These are phyloP conservation scores for Danaus chrysippus DNA, from an alignment of 2,888 invertebrate species.

Conservation along the genomic window DNA sequence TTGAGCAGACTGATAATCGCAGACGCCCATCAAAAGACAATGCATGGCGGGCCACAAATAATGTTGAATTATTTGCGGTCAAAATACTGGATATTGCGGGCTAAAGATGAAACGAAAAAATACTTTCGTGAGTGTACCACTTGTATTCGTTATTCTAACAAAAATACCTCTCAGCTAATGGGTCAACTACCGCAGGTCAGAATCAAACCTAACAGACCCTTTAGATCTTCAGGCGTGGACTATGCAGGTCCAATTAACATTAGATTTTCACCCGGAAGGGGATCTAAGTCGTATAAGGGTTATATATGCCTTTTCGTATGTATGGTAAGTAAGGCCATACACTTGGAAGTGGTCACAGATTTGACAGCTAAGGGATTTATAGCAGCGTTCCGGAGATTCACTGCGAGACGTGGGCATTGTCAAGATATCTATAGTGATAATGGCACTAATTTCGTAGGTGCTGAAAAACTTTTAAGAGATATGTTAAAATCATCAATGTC, in stretches of 20 bases:
- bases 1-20: conserved; percentile 26
- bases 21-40: conserved; percentile 27
- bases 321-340: conserved; percentile 31
- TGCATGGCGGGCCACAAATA: conserved; percentile 37
- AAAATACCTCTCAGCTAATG: conserved; percentile 22
- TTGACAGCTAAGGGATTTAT: conserved; percentile 35
- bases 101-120: conserved; percentile 18
- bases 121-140: conserved; percentile 24
- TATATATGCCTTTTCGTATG: conserved; percentile 30
- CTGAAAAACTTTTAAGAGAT: conserved; percentile 13
- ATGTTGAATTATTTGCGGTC: conserved; percentile 31
- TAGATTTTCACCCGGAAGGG: no score
- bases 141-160: conserved; percentile 23
- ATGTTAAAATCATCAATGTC: conserved; percentile 15
- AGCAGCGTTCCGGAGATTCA: conserved; percentile 28
- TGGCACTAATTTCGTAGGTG: conserved; percentile 32
- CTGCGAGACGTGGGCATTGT: conserved; percentile 22
- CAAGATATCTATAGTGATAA: conserved; percentile 28
- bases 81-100: conserved; percentile 33
- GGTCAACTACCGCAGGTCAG: conserved; percentile 31
- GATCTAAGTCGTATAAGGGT: no score
- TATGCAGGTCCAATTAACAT: conserved; percentile 32
- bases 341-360: conserved; percentile 32
- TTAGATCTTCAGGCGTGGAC: conserved; percentile 33
- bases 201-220: conserved; percentile 30